These are phyloP conservation scores for Carlito syrichta DNA, from an alignment of 2,113 vertebrate genomes.

Conservation along the genomic window DNA sequence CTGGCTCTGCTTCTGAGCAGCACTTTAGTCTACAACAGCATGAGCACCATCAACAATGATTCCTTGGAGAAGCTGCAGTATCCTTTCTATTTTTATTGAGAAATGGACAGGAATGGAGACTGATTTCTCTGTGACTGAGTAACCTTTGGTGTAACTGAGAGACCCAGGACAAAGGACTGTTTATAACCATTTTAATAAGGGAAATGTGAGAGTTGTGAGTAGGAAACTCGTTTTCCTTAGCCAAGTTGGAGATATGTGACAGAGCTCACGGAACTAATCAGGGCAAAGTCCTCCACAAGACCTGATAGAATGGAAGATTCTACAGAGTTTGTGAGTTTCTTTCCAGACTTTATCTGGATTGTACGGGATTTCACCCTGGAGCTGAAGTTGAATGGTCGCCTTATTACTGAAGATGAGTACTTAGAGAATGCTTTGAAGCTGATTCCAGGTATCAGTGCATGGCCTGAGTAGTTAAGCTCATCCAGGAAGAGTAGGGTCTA, in stretches of 20 bases:
- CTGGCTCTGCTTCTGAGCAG: too few species aligned
- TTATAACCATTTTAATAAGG: not conserved
- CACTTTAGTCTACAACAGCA: constrained; percentile 71
- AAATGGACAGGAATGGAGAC: not conserved
- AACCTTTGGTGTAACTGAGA: not conserved
- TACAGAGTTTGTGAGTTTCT: constrained; percentile 54
- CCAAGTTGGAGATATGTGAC: constrained; percentile 52
- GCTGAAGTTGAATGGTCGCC: too few species aligned
- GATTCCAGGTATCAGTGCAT: too few species aligned
- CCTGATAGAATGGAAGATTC: not conserved
- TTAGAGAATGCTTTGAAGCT: too few species aligned
- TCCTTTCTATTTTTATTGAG: not conserved
- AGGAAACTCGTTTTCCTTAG: not conserved
- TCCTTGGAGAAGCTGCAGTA: constrained; percentile 52
- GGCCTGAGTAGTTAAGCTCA: too few species aligned
- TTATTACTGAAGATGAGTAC: too few species aligned
- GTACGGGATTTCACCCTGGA: too few species aligned
- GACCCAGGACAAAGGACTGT: not conserved
- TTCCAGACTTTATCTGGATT: constrained; percentile 69
- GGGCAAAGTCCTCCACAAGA: constrained; percentile 6
- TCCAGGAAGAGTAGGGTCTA: too few species aligned
- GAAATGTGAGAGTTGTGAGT: constrained; percentile 42
- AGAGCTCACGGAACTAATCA: constrained; percentile 58
- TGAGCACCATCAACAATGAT: constrained; percentile 67
- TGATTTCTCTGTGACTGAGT: not conserved